Percentiles rank a stretch among this genome's conserved stretches.
Evolutionary conservation across 1,140 invertebrate species (phyloP).

Genomic region (Sycophaga agraensis): DNA sequence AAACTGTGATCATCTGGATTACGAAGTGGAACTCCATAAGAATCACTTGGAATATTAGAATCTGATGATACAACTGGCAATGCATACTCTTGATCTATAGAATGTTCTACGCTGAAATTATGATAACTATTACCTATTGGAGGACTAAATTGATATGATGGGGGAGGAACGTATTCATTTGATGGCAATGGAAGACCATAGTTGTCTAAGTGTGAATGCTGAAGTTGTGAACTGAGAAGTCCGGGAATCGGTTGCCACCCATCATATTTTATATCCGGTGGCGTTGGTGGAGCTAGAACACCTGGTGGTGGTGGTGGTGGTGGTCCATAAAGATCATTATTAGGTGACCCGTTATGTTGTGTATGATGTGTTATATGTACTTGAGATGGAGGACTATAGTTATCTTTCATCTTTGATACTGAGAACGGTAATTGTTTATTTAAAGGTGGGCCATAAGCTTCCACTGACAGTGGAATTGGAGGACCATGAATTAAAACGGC

Average conservation of each 20-base stretch:
- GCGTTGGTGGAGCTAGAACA: constrained; percentile 71
- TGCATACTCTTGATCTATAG: not conserved
- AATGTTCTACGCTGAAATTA: no score
- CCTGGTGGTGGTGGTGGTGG: constrained; percentile 65
- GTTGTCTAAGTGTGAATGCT: constrained; percentile 8
- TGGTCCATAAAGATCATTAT: constrained; percentile 56
- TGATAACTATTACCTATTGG: constrained; percentile 23
- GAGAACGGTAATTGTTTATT: constrained; percentile 57
- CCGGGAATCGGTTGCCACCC: constrained; percentile 82
- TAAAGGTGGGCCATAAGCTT: constrained; percentile 49
- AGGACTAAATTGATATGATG: constrained; percentile 30
- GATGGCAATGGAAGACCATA: constrained; percentile 23
- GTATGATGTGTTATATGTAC: constrained; percentile 32
- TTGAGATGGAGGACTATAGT: constrained; percentile 54
- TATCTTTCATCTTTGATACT: constrained; percentile 50
- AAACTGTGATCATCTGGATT: constrained; percentile 50
- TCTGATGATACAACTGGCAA: constrained; percentile 22
- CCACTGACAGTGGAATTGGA: constrained; percentile 45
- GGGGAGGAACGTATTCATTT: constrained; percentile 7
- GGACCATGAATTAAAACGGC: constrained; percentile 41
- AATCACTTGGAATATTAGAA: constrained; percentile 48
- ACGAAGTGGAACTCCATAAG: constrained; percentile 51
- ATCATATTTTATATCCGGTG: constrained; percentile 75
- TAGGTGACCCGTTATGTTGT: constrained; percentile 52
- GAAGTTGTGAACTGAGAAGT: constrained; percentile 39